phyloP scores from a whole-genome alignment of 2,888 invertebrate species.

The Athalia rosae region DNA sequence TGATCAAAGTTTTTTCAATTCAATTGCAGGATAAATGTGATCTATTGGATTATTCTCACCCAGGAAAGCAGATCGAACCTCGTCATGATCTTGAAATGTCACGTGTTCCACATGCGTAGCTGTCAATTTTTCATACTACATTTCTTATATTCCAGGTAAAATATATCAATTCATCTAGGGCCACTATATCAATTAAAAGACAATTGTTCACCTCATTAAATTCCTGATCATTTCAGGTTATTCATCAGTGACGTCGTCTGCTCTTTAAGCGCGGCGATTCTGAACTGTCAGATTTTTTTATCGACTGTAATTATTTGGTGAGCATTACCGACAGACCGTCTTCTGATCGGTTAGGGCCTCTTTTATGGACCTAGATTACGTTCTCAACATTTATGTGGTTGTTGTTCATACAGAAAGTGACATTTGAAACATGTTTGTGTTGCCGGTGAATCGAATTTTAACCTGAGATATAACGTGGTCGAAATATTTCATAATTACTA shows the following conservation, averaged over 20 bases:
- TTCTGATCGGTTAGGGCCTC: no score
- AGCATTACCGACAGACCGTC: no score
- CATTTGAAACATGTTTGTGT: conserved; percentile 6
- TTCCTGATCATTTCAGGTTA: background rate
- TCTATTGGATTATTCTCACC: conserved; percentile 48
- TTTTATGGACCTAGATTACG: no score
- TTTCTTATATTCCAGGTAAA: no score
- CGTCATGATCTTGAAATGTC: conserved; percentile 45
- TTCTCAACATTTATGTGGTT: background rate
- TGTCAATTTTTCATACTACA: background rate
- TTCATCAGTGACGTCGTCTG: background rate
- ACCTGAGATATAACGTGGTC: background rate
- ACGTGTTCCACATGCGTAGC: background rate
- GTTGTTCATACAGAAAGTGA: background rate
- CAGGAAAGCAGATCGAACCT: conserved; percentile 53
- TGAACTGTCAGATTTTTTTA: no score
- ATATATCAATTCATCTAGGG: no score
- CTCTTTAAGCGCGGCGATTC: no score
- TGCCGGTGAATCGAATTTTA: background rate
- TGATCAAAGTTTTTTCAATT: no score
- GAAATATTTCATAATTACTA: background rate
- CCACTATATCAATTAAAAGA: no score
- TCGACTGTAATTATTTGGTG: no score
- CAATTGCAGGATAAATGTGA: background rate
- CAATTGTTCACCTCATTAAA: no score